These are phyloP conservation scores for Pangasius larnaudii DNA, from an alignment of 2,797 vertebrate species.

Conservation along the genomic window DNA sequence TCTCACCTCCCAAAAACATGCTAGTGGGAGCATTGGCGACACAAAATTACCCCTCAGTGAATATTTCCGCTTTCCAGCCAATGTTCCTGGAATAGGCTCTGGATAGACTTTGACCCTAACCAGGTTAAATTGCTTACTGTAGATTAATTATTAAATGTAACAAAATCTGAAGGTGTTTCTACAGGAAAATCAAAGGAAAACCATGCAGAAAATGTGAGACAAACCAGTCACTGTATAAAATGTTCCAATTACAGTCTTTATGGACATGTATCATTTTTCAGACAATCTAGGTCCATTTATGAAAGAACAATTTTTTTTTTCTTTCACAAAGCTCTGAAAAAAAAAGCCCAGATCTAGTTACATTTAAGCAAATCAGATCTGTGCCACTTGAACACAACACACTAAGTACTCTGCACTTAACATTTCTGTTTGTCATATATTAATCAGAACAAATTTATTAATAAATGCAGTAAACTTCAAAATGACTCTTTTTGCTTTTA, in stretches of 20 bases:
- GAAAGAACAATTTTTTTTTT: not conserved
- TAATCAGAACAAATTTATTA: not conserved
- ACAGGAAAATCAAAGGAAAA: not conserved
- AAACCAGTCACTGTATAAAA: not conserved
- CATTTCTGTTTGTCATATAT: not conserved
- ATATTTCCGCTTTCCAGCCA: not conserved
- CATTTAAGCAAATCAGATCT: not conserved
- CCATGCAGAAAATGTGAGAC: not conserved
- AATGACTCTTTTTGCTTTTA: too few relatives aligned
- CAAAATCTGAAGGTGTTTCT: not conserved
- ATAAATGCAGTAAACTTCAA: not conserved
- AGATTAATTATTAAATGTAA: not conserved
- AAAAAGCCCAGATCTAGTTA: not conserved
- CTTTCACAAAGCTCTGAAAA: not conserved
- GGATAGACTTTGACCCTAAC: not conserved
- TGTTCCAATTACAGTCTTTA: not conserved
- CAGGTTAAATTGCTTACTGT: not conserved
- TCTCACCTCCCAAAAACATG: not conserved
- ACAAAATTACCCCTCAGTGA: not conserved
- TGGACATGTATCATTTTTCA: not conserved
- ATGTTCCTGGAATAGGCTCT: not conserved
- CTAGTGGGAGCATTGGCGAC: not conserved
- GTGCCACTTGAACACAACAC: not conserved
- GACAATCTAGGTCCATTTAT: not conserved
- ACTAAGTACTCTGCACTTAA: not conserved